Conservation (phyloP, 2,797 vertebrate species). For the Centropyge bicolor region DNA sequence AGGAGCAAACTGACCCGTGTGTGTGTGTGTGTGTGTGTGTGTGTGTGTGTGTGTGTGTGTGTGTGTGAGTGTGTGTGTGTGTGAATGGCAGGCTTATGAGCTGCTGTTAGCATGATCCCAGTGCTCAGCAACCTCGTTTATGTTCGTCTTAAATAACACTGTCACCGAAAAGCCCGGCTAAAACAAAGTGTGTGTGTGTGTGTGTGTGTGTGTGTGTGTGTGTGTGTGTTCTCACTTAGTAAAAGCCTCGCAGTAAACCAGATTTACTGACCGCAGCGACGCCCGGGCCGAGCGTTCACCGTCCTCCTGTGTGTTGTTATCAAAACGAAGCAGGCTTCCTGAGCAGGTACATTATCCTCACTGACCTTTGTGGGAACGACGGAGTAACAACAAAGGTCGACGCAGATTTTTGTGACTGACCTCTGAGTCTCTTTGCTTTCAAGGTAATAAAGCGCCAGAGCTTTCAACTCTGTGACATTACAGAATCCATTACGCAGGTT, state of each 20-base stretch:
- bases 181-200: slow-evolving; percentile 33
- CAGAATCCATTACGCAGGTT: slow-evolving; percentile 7
- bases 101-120: slow-evolving; percentile 25
- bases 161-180: slow-evolving; percentile 18
- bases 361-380: slow-evolving; percentile 35
- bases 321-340: slow-evolving; percentile 18
- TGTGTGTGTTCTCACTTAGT: slow-evolving; percentile 27
- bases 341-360: background rate
- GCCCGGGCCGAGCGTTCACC: slow-evolving; percentile 2
- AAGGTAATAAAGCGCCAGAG: slow-evolving; percentile 6
- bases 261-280: slow-evolving; percentile 47
- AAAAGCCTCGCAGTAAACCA: slow-evolving; percentile 48
- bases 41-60: slow-evolving; percentile 10
- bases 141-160: slow-evolving; percentile 53
- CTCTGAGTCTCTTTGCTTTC: slow-evolving; percentile 17
- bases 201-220: slow-evolving; percentile 12
- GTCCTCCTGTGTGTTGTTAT: slow-evolving; percentile 47
- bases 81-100: slow-evolving; percentile 40
- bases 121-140: slow-evolving; percentile 46
- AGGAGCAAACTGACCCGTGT: slow-evolving; percentile 11
- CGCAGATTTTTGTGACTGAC: slow-evolving; percentile 20
- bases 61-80: background rate
- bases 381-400: slow-evolving; percentile 25
- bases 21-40: background rate
- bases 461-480: background rate